Percentiles rank a stretch among this genome's conserved stretches.
Conservation (phyloP, 2,797 vertebrate species). For the Iguana delicatissima region DNA sequence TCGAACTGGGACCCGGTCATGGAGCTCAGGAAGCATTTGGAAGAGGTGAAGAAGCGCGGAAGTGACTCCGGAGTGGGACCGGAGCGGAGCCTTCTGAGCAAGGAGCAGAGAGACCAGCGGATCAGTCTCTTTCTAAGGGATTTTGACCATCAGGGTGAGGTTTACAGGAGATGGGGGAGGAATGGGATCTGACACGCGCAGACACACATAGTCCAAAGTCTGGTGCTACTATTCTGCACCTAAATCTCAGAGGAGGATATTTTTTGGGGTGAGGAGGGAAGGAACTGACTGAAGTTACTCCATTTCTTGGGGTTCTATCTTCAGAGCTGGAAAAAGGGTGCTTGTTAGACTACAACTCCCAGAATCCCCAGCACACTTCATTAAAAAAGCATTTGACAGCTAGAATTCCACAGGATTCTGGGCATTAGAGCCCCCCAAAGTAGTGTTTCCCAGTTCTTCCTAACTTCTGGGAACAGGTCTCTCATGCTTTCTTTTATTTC, state of each 20-base stretch:
- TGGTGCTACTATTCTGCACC: not conserved
- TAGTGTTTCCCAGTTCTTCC: not conserved
- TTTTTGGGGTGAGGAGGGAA: not conserved
- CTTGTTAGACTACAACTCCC: not conserved
- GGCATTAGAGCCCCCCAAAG: not conserved
- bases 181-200: not conserved
- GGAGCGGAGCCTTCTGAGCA: constrained; percentile 37
- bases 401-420: not conserved
- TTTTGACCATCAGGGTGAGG: constrained; percentile 66
- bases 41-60: constrained; percentile 39
- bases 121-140: constrained; percentile 65
- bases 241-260: not conserved
- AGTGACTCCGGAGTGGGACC: constrained; percentile 64
- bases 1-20: not conserved
- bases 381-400: too few relatives aligned
- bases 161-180: too few relatives aligned
- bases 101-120: constrained; percentile 56
- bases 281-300: too few relatives aligned
- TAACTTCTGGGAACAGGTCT: not conserved
- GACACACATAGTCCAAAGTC: not conserved
- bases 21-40: constrained; percentile 20
- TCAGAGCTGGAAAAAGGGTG: too few relatives aligned
- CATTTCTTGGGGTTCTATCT: not conserved
- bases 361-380: not conserved
- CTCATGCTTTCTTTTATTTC: not conserved